Conservation (phyloP, 2,797 vertebrate species). For the Megaceryle alcyon region DNA sequence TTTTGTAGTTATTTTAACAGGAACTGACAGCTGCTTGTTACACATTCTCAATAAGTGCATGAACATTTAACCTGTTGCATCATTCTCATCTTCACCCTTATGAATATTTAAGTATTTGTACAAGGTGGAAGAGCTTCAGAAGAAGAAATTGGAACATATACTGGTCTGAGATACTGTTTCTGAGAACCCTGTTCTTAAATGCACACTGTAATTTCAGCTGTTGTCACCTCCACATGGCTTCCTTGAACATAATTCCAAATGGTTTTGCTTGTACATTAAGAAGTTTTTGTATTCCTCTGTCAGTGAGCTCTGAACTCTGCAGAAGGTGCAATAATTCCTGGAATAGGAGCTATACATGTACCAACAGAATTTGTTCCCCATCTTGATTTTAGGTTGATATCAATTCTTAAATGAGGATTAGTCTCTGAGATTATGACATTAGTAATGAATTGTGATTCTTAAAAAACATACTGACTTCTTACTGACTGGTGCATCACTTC, state of each 20-base stretch:
- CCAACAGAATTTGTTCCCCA: neutral
- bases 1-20: neutral
- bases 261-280: neutral
- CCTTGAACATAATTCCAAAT: neutral
- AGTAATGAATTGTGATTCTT: neutral
- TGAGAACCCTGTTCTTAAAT: neutral
- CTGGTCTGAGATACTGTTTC: neutral
- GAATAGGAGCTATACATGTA: neutral
- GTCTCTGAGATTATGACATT: neutral
- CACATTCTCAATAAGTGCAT: neutral
- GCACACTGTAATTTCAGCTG: neutral
- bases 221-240: neutral
- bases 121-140: neutral
- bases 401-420: neutral
- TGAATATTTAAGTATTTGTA: neutral
- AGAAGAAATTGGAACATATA: neutral
- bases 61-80: neutral
- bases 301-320: neutral
- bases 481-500: neutral
- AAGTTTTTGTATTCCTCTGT: neutral
- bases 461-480: neutral
- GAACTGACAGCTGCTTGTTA: conserved; percentile 1
- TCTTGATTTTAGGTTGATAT: neutral
- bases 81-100: neutral
- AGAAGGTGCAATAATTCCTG: neutral